Conservation (phyloP, 1,140 invertebrate species). For the Polyergus mexicanus region DNA sequence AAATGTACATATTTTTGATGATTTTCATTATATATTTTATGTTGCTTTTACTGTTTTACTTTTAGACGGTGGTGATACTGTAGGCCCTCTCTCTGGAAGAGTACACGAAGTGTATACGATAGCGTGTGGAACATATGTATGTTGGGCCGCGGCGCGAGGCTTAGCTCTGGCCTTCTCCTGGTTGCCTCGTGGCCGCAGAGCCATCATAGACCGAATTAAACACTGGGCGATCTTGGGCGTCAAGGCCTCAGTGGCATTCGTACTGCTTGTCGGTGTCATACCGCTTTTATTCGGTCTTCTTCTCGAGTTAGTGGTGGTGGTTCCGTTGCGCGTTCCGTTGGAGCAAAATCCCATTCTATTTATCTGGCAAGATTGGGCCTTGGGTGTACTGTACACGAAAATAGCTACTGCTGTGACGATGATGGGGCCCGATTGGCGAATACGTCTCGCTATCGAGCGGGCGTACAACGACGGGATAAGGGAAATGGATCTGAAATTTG, state of each 20-base stretch:
- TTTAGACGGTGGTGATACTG: constrained; percentile 77
- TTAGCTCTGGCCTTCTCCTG: constrained; percentile 93
- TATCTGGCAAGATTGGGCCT: constrained; percentile 98
- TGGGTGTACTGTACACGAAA: constrained; percentile 98
- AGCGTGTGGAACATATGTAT: constrained; percentile 97
- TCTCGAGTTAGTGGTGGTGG: constrained; percentile 96
- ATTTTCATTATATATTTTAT: constrained; percentile 39
- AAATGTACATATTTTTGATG: constrained; percentile 5
- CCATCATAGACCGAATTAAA: constrained; percentile 91
- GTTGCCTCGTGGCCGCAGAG: constrained; percentile 94
- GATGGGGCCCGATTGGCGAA: constrained; percentile 98
- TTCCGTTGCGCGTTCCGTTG: constrained; percentile 96
- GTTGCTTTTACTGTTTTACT: constrained; percentile 3
- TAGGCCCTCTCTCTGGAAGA: constrained; percentile 86
- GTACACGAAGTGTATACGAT: constrained; percentile 99
- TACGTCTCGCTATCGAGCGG: constrained; percentile 96
- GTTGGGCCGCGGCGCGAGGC: constrained; percentile 94
- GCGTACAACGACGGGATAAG: constrained; percentile 96
- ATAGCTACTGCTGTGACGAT: constrained; percentile 98
- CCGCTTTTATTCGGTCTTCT: constrained; percentile 97
- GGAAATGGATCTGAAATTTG: constrained; percentile 96
- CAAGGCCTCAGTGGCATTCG: constrained; percentile 91
- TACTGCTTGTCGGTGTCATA: constrained; percentile 95
- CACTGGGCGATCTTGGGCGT: constrained; percentile 91
- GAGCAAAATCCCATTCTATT: constrained; percentile 98